Base-by-base conservation (phyloP, 2,888 invertebrate species). In the Rhynchonema sp. region DNA sequence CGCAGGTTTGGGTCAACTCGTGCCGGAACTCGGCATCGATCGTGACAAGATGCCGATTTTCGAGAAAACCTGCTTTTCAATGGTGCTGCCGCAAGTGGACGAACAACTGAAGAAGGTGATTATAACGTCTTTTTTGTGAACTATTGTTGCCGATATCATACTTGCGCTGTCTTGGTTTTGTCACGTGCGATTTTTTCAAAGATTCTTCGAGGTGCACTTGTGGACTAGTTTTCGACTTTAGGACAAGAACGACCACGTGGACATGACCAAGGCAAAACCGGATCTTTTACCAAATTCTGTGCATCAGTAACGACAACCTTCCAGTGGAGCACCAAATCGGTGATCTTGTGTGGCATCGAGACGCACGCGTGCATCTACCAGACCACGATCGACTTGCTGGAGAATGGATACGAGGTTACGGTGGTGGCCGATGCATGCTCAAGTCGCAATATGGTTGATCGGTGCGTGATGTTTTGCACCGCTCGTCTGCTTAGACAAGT, bases 351-450 rank as follows among this genome's bases (percentile, higher is more conserved):
- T 64, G 79, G 79, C 25, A 77, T 79, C 62, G 78, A 81, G 74
- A 74, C 80, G 0, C 81, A 81, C 70, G 80, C 80, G 26, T 81
- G 81, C 67, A 74, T 81, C 17, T 79, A 79, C 65, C 79, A 80
- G 66, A 81, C 80, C 3, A 75, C 78, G 2, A 71, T 80, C 56
- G 78, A 79, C 66, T 72, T 80, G 9, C 67, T 79, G 59, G 74
- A 76, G 59, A 66, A 69, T 59, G 76, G 77, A 3, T 74, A 72
- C 26, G 6, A 23, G 2, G 56, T 56, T 1, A 29, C 28, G 20
- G 73, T 81, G 22, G 75, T 81, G 55, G 80, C 78, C 2, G 80
- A 81, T 69, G 80, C 77, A 1, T 76, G 77, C 59, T 79, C 79
- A 22, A 79, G 79, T 13, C 68, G 80, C 46, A 75, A 74, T 58